Evolutionary conservation across 2,888 invertebrate genomes (phyloP).

Genomic region (Scrobipalpa costella): DNA sequence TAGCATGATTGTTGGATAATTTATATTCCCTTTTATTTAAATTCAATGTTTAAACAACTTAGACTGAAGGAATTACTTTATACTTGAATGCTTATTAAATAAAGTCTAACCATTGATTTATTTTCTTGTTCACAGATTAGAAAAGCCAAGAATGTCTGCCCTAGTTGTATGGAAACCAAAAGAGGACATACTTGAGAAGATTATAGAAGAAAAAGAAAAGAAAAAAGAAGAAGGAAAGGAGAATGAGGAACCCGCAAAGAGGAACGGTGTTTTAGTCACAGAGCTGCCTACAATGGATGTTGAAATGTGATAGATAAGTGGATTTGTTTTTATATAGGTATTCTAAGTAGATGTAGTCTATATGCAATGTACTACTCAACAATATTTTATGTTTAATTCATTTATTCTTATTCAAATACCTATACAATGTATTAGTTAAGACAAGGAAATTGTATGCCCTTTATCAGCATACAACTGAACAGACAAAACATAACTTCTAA

Average conservation of each 20-base stretch:
- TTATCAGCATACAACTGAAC: too few relatives aligned
- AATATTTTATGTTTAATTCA: neutral
- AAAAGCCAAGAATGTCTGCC: slow-evolving; percentile 87
- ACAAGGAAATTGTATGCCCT: too few relatives aligned
- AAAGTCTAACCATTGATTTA: neutral
- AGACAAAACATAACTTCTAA: too few relatives aligned
- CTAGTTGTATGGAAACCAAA: slow-evolving; percentile 91
- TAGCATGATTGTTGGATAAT: too few relatives aligned
- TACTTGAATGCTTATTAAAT: too few relatives aligned
- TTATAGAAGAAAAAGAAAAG: slow-evolving; percentile 57
- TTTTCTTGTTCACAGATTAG: slow-evolving; percentile 67
- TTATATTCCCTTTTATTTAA: too few relatives aligned
- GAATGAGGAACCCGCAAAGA: slow-evolving; percentile 45
- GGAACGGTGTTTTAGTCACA: slow-evolving; percentile 60
- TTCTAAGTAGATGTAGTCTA: neutral
- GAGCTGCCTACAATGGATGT: slow-evolving; percentile 59
- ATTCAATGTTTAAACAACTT: too few relatives aligned
- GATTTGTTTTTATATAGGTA: slow-evolving; percentile 17
- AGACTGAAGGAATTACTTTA: too few relatives aligned
- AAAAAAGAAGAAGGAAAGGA: slow-evolving; percentile 41
- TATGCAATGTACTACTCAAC: slow-evolving; percentile 1
- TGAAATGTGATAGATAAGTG: slow-evolving; percentile 60
- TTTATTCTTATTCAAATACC: too few relatives aligned
- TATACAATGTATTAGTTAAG: too few relatives aligned
- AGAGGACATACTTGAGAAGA: slow-evolving; percentile 67